These are phyloP conservation scores for Oppia nitens DNA, from an alignment of 1,140 invertebrate genomes.

Conservation along the genomic window DNA sequence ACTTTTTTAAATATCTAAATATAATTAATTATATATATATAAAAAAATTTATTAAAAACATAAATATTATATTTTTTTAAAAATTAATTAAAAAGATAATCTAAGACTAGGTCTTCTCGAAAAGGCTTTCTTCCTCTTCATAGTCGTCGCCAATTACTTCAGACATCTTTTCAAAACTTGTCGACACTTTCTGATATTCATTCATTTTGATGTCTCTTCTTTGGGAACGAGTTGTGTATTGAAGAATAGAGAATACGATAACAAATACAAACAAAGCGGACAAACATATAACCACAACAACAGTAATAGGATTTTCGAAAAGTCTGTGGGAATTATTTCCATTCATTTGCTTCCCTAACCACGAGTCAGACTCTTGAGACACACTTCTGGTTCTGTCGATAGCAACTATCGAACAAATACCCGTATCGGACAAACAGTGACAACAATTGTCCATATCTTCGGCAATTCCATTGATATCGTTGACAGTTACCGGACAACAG, in stretches of 20 bases:
- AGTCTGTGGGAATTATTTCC: background rate
- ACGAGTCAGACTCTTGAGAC: background rate
- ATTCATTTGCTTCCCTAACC: background rate
- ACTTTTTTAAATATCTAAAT: no score
- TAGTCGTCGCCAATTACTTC: background rate
- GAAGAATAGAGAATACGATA: background rate
- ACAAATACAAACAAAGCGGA: background rate
- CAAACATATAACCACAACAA: conserved; percentile 1
- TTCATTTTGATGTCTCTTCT: background rate
- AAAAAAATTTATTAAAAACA: background rate
- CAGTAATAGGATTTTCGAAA: background rate
- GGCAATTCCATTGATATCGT: background rate
- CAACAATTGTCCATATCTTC: conserved; percentile 7
- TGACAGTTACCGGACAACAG: conserved; percentile 11
- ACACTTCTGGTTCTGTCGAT: conserved; percentile 3
- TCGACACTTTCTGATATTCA: background rate
- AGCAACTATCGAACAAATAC: conserved; percentile 1
- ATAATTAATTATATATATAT: no score
- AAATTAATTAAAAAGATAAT: background rate
- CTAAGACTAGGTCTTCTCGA: conserved; percentile 11
- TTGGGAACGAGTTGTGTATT: background rate
- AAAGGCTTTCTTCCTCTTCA: conserved; percentile 11
- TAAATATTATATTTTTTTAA: no score
- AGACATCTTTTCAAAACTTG: background rate
- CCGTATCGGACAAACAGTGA: conserved; percentile 1